Evolutionary conservation across 2,888 invertebrate genomes (phyloP).

Genomic region (Apamea sordens): DNA sequence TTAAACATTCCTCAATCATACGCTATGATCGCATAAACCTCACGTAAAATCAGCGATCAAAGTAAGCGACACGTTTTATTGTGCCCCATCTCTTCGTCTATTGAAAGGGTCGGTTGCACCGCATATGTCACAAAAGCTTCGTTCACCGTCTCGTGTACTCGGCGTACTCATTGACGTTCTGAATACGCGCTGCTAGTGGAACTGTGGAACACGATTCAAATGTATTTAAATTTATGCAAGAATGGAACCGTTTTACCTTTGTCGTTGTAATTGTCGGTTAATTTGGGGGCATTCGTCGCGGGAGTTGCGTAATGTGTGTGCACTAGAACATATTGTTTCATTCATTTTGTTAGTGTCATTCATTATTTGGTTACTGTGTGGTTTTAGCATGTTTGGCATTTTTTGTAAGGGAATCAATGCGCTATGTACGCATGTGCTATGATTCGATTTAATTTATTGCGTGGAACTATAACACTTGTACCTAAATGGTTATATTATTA

Average conservation of each 20-base stretch:
- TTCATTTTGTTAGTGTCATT: conserved; percentile 32
- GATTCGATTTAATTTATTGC: background rate
- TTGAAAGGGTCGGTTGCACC: conserved; percentile 67
- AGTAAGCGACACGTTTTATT: conserved; percentile 62
- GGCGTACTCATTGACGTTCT: conserved; percentile 45
- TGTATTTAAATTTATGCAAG: conserved; percentile 59
- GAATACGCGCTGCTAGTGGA: conserved; percentile 51
- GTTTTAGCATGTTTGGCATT: background rate
- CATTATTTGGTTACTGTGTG: background rate
- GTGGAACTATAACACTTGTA: background rate
- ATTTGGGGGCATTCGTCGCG: conserved; percentile 48
- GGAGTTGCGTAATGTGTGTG: conserved; percentile 16
- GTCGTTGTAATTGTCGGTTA: conserved; percentile 58
- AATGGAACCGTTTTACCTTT: conserved; percentile 53
- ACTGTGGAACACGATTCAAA: conserved; percentile 43
- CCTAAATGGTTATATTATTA: background rate
- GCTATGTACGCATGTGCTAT: background rate
- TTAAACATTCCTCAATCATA: conserved; percentile 8
- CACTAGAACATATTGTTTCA: conserved; percentile 23
- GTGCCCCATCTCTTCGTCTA: conserved; percentile 67
- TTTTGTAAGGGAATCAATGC: background rate
- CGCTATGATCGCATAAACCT: conserved; percentile 12
- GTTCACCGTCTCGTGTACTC: conserved; percentile 41
- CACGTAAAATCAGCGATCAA: conserved; percentile 35
- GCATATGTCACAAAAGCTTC: conserved; percentile 75